Base-by-base conservation (phyloP, 1,140 invertebrate species). In the Drosophila sproati region DNA sequence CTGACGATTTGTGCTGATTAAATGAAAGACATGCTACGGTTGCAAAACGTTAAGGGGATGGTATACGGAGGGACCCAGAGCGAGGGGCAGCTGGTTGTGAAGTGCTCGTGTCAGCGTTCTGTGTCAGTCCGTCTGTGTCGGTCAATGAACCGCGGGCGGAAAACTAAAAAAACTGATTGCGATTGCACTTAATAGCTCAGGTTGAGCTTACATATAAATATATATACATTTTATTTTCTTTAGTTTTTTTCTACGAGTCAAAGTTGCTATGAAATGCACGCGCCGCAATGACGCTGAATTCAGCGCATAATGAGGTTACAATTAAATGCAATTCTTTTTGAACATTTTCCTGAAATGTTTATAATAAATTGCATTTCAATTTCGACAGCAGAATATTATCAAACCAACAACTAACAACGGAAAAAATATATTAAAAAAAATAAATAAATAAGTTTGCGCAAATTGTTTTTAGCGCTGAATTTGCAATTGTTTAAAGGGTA, bases 251-350 rank as follows among this genome's bases (percentile, higher is more conserved):
- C 39, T 52, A 37, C 66, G 37, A 43, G 43, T 35, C 7, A 12
- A 37, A 64, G 39, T n/a, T n/a, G 20, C 20, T 20, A 20, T 20
- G 39, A 73, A 60, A 34, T 48, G 45, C 57, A 62, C 66, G 45
- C 72, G 57, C 45, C 52, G 35, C 32, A 31, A 3, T 43, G 66
- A 62, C 66, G 57, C 74, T 73, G 64, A 59, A 74, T 70, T 75
- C 71, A 74, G 77, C 77, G 52, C 80, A 57, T 83, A 88, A 89
- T 88, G 85, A 80, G 83, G 83, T 88, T 88, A 80, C 70, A 88
- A 72, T 78, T 78, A 63, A 79, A 56, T 55, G 28, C 29, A 47
- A 28, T 8, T 43, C 35, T 59, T 55, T 67, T 77, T 68, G 69
- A 43, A 39, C n/a, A 35, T 64, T 54, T 70, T 34, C 32, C 5